Evolutionary conservation across 2,797 vertebrate genomes (phyloP).

Genomic region (Sardinella longiceps): DNA sequence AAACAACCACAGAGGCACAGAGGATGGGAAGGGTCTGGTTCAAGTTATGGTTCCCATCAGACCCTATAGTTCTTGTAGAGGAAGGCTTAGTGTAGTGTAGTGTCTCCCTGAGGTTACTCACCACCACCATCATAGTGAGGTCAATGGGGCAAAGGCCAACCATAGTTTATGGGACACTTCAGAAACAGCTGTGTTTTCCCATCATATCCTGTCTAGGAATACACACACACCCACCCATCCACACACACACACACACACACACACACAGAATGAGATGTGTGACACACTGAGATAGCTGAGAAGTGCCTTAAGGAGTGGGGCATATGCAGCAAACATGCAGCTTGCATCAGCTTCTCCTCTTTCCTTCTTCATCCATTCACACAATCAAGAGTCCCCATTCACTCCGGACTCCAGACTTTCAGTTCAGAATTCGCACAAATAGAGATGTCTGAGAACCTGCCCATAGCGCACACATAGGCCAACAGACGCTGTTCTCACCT

Average conservation of each 20-base stretch:
- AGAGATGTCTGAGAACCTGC: conserved; percentile 1
- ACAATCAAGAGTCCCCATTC: background rate
- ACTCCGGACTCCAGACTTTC: too few relatives aligned
- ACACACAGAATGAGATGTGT: background rate
- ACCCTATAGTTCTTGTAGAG: background rate
- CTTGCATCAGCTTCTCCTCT: background rate
- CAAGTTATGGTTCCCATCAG: background rate
- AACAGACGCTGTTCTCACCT: too few relatives aligned
- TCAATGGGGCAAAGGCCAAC: background rate
- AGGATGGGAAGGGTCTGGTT: background rate
- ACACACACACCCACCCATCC: background rate
- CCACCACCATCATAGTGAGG: background rate
- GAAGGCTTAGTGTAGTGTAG: background rate
- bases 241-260: conserved; percentile 1
- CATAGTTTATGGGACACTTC: background rate
- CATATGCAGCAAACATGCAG: background rate
- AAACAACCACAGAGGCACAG: background rate
- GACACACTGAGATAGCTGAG: background rate
- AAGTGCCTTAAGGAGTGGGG: background rate
- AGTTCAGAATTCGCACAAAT: background rate
- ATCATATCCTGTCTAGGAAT: background rate
- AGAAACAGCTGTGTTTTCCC: background rate
- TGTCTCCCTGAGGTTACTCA: background rate
- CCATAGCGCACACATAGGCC: background rate
- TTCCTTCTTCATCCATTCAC: background rate